Base-by-base conservation (phyloP, 2,113 vertebrate genomes). In the Chamaea fasciata region DNA sequence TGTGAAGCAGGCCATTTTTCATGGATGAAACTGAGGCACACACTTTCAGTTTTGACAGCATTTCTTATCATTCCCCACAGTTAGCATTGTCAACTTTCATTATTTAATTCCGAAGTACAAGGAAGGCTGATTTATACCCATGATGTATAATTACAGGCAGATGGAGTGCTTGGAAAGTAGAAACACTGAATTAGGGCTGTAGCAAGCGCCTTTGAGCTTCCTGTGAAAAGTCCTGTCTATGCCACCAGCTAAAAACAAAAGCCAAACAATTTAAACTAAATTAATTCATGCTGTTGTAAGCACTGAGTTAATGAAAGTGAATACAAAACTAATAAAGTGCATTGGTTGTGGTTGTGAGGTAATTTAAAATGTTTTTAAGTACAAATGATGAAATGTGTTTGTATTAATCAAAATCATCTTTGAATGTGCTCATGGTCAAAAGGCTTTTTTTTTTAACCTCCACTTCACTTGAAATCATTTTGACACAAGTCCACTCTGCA, bases 81-180 rank as follows among this genome's bases (percentile, higher is more conserved):
- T 94, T 94, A 84, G 92, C 83, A 89, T 63, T 96, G 91, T 84
- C 83, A 95, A 85, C 94, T 94, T 90, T 84, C 89, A 91, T 96
- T 96, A 96, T 95, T 97, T 95, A 95, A 95, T 96, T 94, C 59
- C 95, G 76, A 97, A 97, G 87, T 91, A 90, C 50, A 87, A 95
- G 87, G 53, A 90, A 93, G 74, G 53, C 84, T 94, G 95, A 94
- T 94, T 97, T 96, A 91, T 89, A 97, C 92, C 81, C 91, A 33
- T 52, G 70, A 97, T 91, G 76, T 84, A 93, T 95, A 95, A 97
- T 91, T 93, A 74, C 15, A 94, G 91, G 91, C 93, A 94, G 83
- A 93, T 94, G 74, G 84, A 92, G 88, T 62, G 30, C 74, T 71
- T 92, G 70, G 42, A 75, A 94, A 95, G 76, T 65, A 85, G 65